Evolutionary conservation across 2,113 vertebrate genomes (phyloP), one percentile per base, ranked within the genome.

Genomic region (Fulica atra): DNA sequence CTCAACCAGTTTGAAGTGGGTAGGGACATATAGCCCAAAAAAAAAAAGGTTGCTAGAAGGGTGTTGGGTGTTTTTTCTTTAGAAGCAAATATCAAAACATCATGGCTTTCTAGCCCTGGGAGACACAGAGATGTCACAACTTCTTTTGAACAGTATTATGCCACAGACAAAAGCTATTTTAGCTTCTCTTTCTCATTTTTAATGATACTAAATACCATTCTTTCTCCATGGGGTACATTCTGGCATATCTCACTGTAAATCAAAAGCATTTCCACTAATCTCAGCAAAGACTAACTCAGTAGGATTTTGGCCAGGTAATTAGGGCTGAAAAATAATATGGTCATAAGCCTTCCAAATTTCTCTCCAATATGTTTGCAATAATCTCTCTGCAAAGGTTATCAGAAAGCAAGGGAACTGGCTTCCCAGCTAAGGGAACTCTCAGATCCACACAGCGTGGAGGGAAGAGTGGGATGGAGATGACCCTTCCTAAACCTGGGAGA

Each of bases 211-310:
- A 80, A 73, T 86, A 78, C 25, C 66, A 76, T 94, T 60, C 24
- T 42, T 35, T 92, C 20, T 69, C 71, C 92, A 86, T 10, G 0
- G 72, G 36, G 25, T 59, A 68, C 25, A 40, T 88, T 89, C 71
- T 86, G 54, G 29, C 35, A 7, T 65, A 70, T 63, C 29, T 88
- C 64, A 26, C 72, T 64, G 60, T 93, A 94, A 94, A 81, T 86
- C 79, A 92, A 92, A 89, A 88, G 51, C 51, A 71, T 85, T 86
- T 92, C 64, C 79, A 92, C 61, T 92, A 88, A 94, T 90, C 71
- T 88, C 76, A 92, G 69, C 48, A 92, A 89, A 82, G 72, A 85
- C 56, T 81, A 42, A 73, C 21, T 80, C 60, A 63, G 31, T 7
- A 76, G 28, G 44, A 74, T 93, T 96, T 90, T 88, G 16, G 71